Evolutionary conservation across 1,140 invertebrate species (phyloP).

Genomic region (Euura saliciscinereae): DNA sequence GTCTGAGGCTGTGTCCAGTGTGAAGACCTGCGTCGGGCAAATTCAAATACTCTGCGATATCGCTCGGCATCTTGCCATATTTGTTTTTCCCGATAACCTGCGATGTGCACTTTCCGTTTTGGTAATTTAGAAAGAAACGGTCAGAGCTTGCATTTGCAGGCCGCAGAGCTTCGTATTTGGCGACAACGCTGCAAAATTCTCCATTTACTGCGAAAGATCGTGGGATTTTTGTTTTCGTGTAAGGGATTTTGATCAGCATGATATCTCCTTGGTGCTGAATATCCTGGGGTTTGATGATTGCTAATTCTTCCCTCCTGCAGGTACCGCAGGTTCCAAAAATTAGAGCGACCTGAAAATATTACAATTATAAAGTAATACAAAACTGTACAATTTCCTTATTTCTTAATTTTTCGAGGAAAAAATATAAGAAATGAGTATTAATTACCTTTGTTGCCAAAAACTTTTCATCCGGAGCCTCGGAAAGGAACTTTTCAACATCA

Average conservation of each 20-base stretch:
- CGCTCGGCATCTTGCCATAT: conserved; percentile 26
- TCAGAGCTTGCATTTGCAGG: conserved; percentile 17
- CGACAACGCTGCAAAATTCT: not conserved
- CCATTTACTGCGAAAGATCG: conserved; percentile 12
- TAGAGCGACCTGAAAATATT: conserved; percentile 24
- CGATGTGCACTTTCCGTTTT: conserved; percentile 34
- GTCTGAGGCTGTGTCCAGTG: conserved; percentile 33
- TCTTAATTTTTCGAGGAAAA: not conserved
- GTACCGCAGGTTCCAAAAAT: conserved; percentile 27
- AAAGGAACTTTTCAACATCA: conserved; percentile 17
- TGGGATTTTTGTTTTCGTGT: conserved; percentile 23
- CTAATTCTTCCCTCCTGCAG: conserved; percentile 21
- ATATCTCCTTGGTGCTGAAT: conserved; percentile 21
- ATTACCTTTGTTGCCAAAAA: conserved; percentile 27
- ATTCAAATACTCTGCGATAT: conserved; percentile 29
- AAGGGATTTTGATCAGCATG: conserved; percentile 20
- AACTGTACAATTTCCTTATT: not conserved
- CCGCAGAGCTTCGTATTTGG: conserved; percentile 27
- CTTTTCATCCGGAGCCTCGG: conserved; percentile 22
- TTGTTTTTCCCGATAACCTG: conserved; percentile 32
- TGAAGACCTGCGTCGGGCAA: conserved; percentile 24
- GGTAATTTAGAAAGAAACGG: conserved; percentile 40
- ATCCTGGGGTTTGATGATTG: conserved; percentile 20
- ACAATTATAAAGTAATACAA: conserved; percentile 4
- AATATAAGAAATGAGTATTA: conserved; percentile 8